phyloP scores from a whole-genome alignment of 2,888 invertebrate species.

The Diachrysia chrysitis region DNA sequence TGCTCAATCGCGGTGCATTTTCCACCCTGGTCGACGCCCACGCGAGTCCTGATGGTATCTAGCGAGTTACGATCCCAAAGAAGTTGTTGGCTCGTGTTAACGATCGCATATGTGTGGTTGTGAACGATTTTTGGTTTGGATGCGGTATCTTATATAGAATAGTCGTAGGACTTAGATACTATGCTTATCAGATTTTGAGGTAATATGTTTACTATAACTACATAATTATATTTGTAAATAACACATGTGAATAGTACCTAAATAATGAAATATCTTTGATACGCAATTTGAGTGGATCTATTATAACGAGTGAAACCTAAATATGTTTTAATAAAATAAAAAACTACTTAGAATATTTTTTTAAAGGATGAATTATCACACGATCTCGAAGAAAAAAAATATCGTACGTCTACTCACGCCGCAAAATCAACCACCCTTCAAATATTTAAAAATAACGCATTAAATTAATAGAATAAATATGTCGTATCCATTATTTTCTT shows the following conservation, averaged over 20 bases:
- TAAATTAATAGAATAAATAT: no score
- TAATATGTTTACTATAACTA: no score
- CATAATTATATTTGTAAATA: neutral
- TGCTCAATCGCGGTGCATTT: slow-evolving; percentile 53
- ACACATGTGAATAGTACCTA: no score
- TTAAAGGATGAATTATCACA: no score
- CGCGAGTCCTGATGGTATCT: slow-evolving; percentile 63
- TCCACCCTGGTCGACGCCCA: slow-evolving; percentile 60
- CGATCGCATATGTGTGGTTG: slow-evolving; percentile 54
- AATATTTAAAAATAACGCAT: no score
- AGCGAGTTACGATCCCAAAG: slow-evolving; percentile 68
- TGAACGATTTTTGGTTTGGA: slow-evolving; percentile 28
- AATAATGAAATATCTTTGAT: no score
- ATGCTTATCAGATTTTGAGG: neutral
- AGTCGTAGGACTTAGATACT: neutral
- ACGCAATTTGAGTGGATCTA: no score
- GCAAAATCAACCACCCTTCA: neutral
- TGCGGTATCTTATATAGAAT: slow-evolving; percentile 30
- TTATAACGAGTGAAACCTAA: no score
- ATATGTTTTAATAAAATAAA: no score
- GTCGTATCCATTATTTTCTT: slow-evolving; percentile 37
- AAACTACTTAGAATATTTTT: no score
- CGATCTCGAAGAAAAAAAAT: no score
- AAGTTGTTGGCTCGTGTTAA: slow-evolving; percentile 61
- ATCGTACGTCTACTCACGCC: no score